phyloP scores from a whole-genome alignment of 35 echinoderm and acorn worm species.

The Chiridota heheva region DNA sequence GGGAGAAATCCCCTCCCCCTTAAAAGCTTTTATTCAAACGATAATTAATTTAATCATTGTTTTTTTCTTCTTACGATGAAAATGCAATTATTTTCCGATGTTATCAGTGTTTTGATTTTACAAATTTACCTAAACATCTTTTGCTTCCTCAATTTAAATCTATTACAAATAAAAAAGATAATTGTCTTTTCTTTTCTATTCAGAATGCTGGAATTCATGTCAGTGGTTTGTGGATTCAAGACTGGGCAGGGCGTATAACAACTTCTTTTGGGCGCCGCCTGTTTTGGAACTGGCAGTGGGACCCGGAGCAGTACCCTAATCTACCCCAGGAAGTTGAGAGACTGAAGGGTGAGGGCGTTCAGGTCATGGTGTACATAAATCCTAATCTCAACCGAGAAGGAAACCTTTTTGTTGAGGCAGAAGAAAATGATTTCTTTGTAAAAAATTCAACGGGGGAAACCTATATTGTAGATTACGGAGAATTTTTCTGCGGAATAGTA shows the following conservation, averaged over 20 bases:
- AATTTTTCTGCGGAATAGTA: conserved; percentile 91
- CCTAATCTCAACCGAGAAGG: conserved; percentile 87
- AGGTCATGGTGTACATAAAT: conserved; percentile 72
- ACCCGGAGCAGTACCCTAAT: conserved; percentile 84
- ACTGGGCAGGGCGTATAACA: conserved; percentile 86
- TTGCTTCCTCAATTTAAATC: too few relatives aligned
- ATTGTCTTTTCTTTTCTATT: not conserved
- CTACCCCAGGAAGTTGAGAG: conserved; percentile 65
- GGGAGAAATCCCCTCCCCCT: too few relatives aligned
- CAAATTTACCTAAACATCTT: too few relatives aligned
- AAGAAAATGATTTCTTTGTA: conserved; percentile 60
- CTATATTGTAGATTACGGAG: conserved; percentile 85
- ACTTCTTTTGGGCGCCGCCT: conserved; percentile 83
- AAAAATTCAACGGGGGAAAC: conserved; percentile 69
- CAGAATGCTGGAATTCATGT: conserved; percentile 71
- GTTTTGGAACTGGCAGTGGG: conserved; percentile 99
- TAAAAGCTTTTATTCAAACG: too few relatives aligned
- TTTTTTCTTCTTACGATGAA: too few relatives aligned
- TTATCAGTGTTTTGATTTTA: too few relatives aligned
- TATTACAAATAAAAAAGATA: too few relatives aligned
- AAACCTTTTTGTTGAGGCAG: conserved; percentile 72
- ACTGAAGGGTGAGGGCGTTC: conserved; percentile 61
- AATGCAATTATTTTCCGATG: too few relatives aligned
- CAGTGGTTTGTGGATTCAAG: conserved; percentile 92
- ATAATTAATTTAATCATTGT: too few relatives aligned